phyloP scores from a whole-genome alignment of 2,888 invertebrate genomes.

The Plebejus anna region DNA sequence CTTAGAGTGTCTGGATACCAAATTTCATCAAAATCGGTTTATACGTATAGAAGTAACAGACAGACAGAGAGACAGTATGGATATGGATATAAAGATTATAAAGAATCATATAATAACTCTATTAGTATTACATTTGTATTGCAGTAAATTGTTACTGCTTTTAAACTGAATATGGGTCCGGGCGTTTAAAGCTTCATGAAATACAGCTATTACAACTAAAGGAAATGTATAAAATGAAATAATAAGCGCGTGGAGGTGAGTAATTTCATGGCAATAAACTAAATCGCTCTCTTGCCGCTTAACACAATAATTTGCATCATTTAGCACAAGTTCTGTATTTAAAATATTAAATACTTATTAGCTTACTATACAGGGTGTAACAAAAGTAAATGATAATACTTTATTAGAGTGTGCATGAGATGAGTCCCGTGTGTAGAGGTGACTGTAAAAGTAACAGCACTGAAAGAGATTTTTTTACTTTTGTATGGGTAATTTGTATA shows the following conservation, averaged over 20 bases:
- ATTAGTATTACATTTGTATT: neutral
- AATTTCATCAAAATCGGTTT: too few relatives aligned
- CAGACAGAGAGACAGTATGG: too few relatives aligned
- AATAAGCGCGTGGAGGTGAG: neutral
- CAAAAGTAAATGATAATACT: too few relatives aligned
- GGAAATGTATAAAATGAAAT: slow-evolving; percentile 5
- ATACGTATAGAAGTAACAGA: too few relatives aligned
- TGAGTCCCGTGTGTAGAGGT: too few relatives aligned
- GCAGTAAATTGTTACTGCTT: neutral
- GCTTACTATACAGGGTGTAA: neutral
- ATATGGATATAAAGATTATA: too few relatives aligned
- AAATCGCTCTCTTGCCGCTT: neutral
- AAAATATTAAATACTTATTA: neutral
- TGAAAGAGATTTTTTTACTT: too few relatives aligned
- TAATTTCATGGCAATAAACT: slow-evolving; percentile 14
- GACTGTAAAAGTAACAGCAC: too few relatives aligned
- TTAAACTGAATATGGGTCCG: neutral
- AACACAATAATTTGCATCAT: slow-evolving; percentile 16
- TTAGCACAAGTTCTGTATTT: neutral
- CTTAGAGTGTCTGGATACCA: too few relatives aligned
- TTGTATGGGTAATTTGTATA: too few relatives aligned
- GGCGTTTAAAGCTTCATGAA: neutral
- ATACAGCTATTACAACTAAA: neutral
- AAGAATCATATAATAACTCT: neutral
- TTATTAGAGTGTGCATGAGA: too few relatives aligned